Conservation (phyloP, 1,140 invertebrate species). For the Drosophila nigromelanica region DNA sequence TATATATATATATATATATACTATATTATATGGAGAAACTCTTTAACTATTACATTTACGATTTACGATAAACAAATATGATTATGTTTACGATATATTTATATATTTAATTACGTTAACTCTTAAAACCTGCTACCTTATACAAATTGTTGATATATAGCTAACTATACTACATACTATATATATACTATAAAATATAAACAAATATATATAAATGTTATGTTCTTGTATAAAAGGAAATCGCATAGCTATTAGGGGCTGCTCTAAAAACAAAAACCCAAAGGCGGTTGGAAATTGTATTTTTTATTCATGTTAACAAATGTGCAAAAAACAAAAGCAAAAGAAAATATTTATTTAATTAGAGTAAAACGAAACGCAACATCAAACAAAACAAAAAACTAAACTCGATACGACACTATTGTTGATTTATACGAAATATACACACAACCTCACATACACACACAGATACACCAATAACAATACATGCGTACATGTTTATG, state of each 20-base stretch:
- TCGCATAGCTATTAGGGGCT: constrained; percentile 30
- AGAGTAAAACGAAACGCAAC: constrained; percentile 33
- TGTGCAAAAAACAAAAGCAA: neutral
- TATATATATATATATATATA: constrained; percentile 39
- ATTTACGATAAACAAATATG: constrained; percentile 39
- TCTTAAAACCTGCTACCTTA: constrained; percentile 73
- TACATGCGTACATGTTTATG: constrained; percentile 15
- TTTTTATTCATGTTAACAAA: constrained; percentile 72
- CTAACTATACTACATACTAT: constrained; percentile 51
- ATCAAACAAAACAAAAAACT: constrained; percentile 31
- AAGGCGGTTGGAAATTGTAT: constrained; percentile 64
- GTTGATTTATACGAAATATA: constrained; percentile 44
- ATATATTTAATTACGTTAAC: constrained; percentile 53
- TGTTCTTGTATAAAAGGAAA: constrained; percentile 51
- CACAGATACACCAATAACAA: neutral
- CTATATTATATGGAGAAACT: constrained; percentile 23
- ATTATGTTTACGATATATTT: constrained; percentile 51
- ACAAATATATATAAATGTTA: constrained; percentile 63
- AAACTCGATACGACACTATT: constrained; percentile 41
- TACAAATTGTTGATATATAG: constrained; percentile 79
- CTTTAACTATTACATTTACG: constrained; percentile 61
- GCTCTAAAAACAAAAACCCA: too few relatives aligned
- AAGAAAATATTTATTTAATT: constrained; percentile 55
- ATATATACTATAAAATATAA: constrained; percentile 49
- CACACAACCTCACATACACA: constrained; percentile 18